phyloP scores from a whole-genome alignment of 2,797 vertebrate genomes.

The Macrochelys suwanniensis region DNA sequence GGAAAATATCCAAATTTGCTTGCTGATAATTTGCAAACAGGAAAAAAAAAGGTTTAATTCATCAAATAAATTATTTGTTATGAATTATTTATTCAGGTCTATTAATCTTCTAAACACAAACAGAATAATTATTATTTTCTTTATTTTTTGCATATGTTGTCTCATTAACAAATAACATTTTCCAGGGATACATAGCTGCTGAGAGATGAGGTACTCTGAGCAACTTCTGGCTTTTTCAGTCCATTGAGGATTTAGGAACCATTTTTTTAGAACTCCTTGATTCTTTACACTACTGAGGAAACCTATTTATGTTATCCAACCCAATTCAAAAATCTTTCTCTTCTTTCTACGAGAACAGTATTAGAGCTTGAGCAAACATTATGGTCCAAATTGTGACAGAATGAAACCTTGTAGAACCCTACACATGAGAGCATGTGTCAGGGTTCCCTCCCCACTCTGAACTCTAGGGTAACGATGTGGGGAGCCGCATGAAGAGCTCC shows the following conservation, averaged over 20 bases:
- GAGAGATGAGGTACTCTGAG: background rate
- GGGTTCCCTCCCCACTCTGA: no score
- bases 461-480: no score
- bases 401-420: background rate
- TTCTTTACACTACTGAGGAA: background rate
- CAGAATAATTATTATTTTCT: background rate
- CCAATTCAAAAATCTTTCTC: background rate
- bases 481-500: no score
- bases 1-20: background rate
- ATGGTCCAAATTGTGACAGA: rapidly evolving
- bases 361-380: background rate
- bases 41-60: background rate
- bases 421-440: background rate
- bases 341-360: background rate
- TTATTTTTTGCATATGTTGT: background rate
- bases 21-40: background rate
- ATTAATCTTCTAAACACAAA: constrained; percentile 13
- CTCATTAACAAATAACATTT: background rate
- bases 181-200: background rate
- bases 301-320: background rate
- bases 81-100: background rate
- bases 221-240: background rate
- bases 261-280: background rate
- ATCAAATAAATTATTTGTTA: background rate
- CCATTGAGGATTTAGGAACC: background rate